phyloP scores from a whole-genome alignment of 2,888 invertebrate genomes.

The Noctua pronuba region DNA sequence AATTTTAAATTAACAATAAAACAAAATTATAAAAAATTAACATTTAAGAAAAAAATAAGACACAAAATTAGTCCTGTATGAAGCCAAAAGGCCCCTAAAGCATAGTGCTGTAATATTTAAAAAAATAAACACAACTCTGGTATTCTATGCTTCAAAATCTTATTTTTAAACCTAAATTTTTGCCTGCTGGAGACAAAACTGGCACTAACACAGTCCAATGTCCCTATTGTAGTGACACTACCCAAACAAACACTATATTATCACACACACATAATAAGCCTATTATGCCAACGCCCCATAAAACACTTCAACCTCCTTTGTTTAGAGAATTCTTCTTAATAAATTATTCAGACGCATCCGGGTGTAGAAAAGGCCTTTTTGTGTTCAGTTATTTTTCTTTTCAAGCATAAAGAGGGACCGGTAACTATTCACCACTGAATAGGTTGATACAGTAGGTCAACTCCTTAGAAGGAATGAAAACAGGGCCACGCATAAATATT shows the following conservation, averaged over 20 bases:
- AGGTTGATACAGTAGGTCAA: neutral
- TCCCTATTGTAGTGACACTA: constrained; percentile 28
- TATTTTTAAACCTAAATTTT: neutral
- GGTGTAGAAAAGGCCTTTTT: constrained; percentile 78
- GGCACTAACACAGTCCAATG: constrained; percentile 1
- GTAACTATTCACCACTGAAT: constrained; percentile 69
- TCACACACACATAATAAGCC: constrained; percentile 61
- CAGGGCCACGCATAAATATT: neutral
- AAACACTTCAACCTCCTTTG: constrained; percentile 75
- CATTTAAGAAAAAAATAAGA: too few relatives aligned
- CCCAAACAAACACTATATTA: constrained; percentile 58
- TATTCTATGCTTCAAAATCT: neutral
- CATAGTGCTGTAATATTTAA: too few relatives aligned
- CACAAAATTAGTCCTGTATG: too few relatives aligned
- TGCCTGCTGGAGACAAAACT: neutral
- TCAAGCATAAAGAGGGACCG: constrained; percentile 69
- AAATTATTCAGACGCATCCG: constrained; percentile 81
- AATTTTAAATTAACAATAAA: too few relatives aligned
- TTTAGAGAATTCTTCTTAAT: constrained; percentile 77
- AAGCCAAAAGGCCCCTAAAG: too few relatives aligned
- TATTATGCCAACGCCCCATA: constrained; percentile 69
- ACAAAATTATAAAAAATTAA: too few relatives aligned
- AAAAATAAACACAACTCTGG: too few relatives aligned
- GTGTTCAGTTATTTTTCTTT: constrained; percentile 78
- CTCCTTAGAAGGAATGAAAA: neutral